Percentiles rank a stretch among this genome's conserved stretches.
These are phyloP conservation scores for Drosophila silvestris DNA, from an alignment of 2,888 invertebrate species.

Conservation along the genomic window DNA sequence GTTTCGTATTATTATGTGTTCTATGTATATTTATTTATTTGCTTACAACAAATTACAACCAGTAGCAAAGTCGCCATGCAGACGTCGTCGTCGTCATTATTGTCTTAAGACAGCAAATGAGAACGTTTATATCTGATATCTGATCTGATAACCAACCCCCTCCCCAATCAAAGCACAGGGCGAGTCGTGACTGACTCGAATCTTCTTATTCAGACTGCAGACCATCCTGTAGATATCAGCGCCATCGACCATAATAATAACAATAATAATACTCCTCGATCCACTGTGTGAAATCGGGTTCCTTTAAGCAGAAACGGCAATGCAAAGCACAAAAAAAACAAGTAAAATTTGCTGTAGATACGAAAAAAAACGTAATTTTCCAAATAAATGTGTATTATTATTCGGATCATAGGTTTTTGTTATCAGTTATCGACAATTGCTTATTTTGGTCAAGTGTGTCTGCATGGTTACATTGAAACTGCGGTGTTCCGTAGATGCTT, in stretches of 20 bases:
- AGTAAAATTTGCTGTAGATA: no score
- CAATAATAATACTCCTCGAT: background rate
- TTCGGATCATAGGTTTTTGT: no score
- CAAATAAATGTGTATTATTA: background rate
- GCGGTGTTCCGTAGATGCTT: constrained; percentile 14
- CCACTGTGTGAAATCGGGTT: background rate
- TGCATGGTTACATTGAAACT: constrained; percentile 23
- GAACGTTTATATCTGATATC: background rate
- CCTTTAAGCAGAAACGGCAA: background rate
- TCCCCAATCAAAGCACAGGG: background rate
- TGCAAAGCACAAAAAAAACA: no score
- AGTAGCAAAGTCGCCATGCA: background rate
- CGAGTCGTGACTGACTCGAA: background rate
- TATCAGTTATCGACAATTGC: no score
- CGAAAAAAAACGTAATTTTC: background rate
- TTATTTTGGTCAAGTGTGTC: background rate
- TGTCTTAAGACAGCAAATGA: background rate
- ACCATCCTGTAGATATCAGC: background rate
- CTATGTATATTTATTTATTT: background rate
- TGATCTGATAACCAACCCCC: background rate
- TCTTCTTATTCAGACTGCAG: background rate
- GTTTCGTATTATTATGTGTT: background rate
- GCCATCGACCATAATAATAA: background rate
- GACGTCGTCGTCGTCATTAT: background rate
- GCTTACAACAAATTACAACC: background rate